phyloP scores from a whole-genome alignment of 2,797 vertebrate genomes.

The Notoglanidium macrostoma region DNA sequence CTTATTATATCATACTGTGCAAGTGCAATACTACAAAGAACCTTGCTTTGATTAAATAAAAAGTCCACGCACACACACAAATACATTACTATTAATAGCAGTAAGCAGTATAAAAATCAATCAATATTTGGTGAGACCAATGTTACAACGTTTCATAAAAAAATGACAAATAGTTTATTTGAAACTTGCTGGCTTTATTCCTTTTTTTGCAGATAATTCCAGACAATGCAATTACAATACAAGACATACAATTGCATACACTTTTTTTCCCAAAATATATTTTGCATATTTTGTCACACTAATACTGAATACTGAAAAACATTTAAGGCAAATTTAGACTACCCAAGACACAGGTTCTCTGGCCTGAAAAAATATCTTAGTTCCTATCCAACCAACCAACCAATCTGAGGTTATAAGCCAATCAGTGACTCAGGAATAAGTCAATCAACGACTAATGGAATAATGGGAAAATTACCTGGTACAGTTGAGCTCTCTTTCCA shows the following conservation, averaged over 20 bases:
- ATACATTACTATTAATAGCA: too few relatives aligned
- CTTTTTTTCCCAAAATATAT: background rate
- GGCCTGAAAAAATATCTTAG: background rate
- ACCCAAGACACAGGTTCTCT: background rate
- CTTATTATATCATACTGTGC: background rate
- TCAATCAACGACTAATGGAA: background rate
- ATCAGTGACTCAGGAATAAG: background rate
- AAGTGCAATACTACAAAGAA: background rate
- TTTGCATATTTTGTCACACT: background rate
- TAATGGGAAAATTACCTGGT: slow-evolving; percentile 64
- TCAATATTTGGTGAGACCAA: background rate
- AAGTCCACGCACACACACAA: too few relatives aligned
- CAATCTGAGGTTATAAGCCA: background rate
- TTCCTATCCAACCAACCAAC: background rate
- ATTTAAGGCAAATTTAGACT: background rate
- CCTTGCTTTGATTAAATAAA: background rate
- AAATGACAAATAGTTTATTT: background rate
- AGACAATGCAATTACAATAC: background rate
- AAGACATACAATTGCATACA: too few relatives aligned
- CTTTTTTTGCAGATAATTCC: background rate
- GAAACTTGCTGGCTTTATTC: background rate
- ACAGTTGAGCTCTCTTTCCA: slow-evolving; percentile 56
- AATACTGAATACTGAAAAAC: background rate
- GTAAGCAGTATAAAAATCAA: too few relatives aligned
- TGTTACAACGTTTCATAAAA: background rate